phyloP scores from a whole-genome alignment of 2,888 invertebrate species.

The Stictocephala bisonia region DNA sequence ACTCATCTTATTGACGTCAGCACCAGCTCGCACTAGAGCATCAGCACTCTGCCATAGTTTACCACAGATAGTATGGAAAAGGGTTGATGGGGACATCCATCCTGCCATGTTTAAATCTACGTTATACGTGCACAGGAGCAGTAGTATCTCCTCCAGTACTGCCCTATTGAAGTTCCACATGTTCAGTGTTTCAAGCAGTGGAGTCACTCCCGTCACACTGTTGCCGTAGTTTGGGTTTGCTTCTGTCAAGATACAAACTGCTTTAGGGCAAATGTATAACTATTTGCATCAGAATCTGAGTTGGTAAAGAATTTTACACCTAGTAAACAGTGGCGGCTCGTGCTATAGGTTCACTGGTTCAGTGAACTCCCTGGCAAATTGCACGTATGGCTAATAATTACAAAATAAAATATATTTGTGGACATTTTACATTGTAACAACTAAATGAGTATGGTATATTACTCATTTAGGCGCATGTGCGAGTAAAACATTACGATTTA shows the following conservation, averaged over 20 bases:
- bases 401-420: not conserved
- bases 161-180: not conserved
- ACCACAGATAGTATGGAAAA: slow-evolving; percentile 65
- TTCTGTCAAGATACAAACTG: slow-evolving; percentile 64
- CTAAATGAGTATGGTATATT: too few species aligned
- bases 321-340: too few species aligned
- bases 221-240: slow-evolving; percentile 69
- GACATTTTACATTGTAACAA: not conserved
- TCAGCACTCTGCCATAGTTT: slow-evolving; percentile 68
- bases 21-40: slow-evolving; percentile 72
- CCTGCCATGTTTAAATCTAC: slow-evolving; percentile 6
- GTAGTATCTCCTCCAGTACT: not conserved
- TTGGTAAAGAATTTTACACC: not conserved
- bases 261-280: not conserved
- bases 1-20: slow-evolving; percentile 70
- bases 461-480: too few species aligned
- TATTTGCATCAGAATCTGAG: not conserved
- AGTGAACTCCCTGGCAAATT: too few species aligned
- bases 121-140: slow-evolving; percentile 15
- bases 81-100: not conserved
- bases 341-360: too few species aligned
- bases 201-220: slow-evolving; percentile 69
- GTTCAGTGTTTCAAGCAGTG: slow-evolving; percentile 67
- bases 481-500: too few species aligned
- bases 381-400: too few species aligned